Percentiles rank a stretch among this genome's conserved stretches.
Evolutionary conservation across 2,113 vertebrate genomes (phyloP).

Genomic region (Rhinopomastus cyanomelas): DNA sequence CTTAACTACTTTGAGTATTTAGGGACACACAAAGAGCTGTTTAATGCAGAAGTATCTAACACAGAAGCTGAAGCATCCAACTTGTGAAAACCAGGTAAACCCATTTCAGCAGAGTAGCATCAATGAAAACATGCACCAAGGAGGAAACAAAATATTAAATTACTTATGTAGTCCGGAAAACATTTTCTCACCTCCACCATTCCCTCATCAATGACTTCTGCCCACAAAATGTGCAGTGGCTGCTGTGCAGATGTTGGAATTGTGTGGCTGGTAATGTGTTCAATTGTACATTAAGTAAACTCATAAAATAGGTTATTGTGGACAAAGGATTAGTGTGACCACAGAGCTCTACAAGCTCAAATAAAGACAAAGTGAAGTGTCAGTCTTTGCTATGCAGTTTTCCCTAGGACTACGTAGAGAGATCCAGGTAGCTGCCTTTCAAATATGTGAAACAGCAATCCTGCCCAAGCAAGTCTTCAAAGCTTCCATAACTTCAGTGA

Average conservation of each 20-base stretch:
- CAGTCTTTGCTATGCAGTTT: constrained; percentile 21
- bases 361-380: neutral
- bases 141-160: neutral
- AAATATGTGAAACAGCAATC: constrained; percentile 48
- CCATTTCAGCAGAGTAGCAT: neutral
- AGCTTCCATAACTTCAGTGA: constrained; percentile 40
- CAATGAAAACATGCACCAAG: neutral
- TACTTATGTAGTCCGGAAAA: neutral
- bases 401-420: neutral
- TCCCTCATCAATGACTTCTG: neutral
- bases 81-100: neutral
- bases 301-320: neutral
- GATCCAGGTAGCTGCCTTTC: constrained; percentile 12
- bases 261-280: neutral
- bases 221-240: neutral
- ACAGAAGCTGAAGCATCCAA: neutral
- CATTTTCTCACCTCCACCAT: neutral
- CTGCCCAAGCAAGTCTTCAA: constrained; percentile 63
- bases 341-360: neutral
- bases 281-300: constrained; percentile 3
- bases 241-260: neutral
- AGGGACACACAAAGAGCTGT: neutral
- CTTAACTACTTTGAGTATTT: neutral
- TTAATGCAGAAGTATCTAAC: neutral
- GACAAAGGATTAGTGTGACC: constrained; percentile 27